Evolutionary conservation across 2,797 vertebrate genomes (phyloP).

Genomic region (Oryzias sinensis): DNA sequence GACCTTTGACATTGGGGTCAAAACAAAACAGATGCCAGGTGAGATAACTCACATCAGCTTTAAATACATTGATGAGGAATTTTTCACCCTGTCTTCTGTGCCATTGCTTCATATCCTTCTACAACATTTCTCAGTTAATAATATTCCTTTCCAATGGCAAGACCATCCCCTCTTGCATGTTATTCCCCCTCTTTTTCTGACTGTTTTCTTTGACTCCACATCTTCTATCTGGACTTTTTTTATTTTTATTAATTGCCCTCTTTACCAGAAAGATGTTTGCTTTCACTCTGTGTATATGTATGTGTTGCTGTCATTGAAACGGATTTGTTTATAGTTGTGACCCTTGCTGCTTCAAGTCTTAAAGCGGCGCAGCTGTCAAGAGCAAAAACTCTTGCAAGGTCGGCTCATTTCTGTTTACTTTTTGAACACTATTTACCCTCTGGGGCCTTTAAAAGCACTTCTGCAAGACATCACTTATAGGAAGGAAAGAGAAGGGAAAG

Average conservation of each 20-base stretch:
- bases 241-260: slow-evolving; percentile 69
- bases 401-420: slow-evolving; percentile 93
- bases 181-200: slow-evolving; percentile 48
- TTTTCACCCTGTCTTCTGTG: slow-evolving; percentile 72
- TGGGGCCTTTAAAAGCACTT: slow-evolving; percentile 90
- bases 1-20: slow-evolving; percentile 83
- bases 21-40: slow-evolving; percentile 89
- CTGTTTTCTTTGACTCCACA: slow-evolving; percentile 58
- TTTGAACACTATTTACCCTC: slow-evolving; percentile 90
- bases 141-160: slow-evolving; percentile 42
- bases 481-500: slow-evolving; percentile 55
- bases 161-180: slow-evolving; percentile 34
- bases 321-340: slow-evolving; percentile 86
- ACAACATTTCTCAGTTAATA: slow-evolving; percentile 40
- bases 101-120: slow-evolving; percentile 62
- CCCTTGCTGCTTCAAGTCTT: slow-evolving; percentile 88
- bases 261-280: slow-evolving; percentile 70
- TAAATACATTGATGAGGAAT: slow-evolving; percentile 82
- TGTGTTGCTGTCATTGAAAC: slow-evolving; percentile 76
- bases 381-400: slow-evolving; percentile 91
- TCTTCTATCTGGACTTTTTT: slow-evolving; percentile 64
- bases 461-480: slow-evolving; percentile 87
- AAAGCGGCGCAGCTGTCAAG: slow-evolving; percentile 90
- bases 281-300: slow-evolving; percentile 67
- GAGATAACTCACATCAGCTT: slow-evolving; percentile 87